Conservation (phyloP, 2,113 vertebrate species). For the Xyliphius kryptos region DNA sequence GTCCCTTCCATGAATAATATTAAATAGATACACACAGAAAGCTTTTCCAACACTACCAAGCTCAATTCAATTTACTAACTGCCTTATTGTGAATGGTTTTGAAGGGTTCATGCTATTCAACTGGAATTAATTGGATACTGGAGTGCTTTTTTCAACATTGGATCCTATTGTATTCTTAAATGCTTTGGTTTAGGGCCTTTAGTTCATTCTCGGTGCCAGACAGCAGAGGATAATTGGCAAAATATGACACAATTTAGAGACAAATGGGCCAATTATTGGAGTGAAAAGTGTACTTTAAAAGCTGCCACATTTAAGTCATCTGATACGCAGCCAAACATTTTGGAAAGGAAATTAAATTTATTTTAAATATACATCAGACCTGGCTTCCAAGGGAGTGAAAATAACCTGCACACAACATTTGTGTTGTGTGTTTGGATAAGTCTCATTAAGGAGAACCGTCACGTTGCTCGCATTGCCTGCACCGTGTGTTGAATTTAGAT, state of each 20-base stretch:
- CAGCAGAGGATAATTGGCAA: not conserved
- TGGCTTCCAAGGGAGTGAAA: not conserved
- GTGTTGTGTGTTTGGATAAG: not conserved
- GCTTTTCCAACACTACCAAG: not conserved
- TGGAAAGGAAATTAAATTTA: too few relatives aligned
- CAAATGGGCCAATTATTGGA: not conserved
- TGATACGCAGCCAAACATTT: not conserved
- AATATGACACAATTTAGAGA: slow-evolving; percentile 1
- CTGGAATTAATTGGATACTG: not conserved
- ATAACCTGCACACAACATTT: not conserved
- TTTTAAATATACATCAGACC: not conserved
- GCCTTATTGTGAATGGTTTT: not conserved
- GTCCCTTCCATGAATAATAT: not conserved
- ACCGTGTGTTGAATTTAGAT: not conserved
- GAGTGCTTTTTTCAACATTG: not conserved
- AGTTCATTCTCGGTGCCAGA: not conserved
- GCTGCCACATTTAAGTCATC: not conserved
- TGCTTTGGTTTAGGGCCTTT: not conserved
- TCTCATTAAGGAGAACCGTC: not conserved
- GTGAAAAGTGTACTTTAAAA: not conserved
- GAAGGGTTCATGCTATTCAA: not conserved
- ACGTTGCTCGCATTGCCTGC: not conserved
- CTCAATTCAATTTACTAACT: not conserved
- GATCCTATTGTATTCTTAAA: not conserved
- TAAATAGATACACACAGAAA: not conserved